Evolutionary conservation across 2,888 invertebrate species (phyloP), one percentile per base, ranked within the genome.

Genomic region (Alloplasta piceator): DNA sequence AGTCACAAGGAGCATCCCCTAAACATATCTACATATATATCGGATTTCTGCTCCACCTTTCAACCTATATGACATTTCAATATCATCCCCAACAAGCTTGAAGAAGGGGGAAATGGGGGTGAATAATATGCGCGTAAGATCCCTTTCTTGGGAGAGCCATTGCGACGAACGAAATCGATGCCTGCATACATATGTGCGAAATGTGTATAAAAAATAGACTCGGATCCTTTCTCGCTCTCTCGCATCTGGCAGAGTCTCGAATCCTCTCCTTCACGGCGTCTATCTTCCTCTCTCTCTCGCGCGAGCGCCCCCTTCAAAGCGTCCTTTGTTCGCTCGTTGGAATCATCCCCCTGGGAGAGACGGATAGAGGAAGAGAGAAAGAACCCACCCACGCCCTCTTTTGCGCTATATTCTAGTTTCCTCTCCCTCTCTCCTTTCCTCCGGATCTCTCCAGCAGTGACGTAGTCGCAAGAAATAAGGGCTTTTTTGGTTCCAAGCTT

Each of bases 301-400:
- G 85, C 83, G 82, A 41, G 55, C 85, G n/a, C n/a, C n/a, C 85
- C 87, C 88, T 87, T 88, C 87, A 86, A 88, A 88, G 87, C 87
- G 84, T 87, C 87, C 89, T 89, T 89, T 88, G 88, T 89, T 89
- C 88, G 82, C 83, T 83, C 72, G 82, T 83, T 83, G 84, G 81
- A 83, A 56, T 9, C 79, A 82, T 88, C 88, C 87, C 87, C 84
- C 26, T 67, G 86, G 85, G 87, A 88, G 83, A 86, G 52, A 83
- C 6, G 3, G 50, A 43, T n/a, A n/a, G 38, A 52, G 16, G 26
- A 41, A 48, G 46, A n/a, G 60, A 48, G 10, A 39, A 1, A 61
- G 7, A 48, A 14, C 12, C 39, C 16, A 63, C 63, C 14, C 72
- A 26, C 55, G 41, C 36, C 14, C 12, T 5, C 56, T 56, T 56